Percentiles rank a stretch among this genome's conserved stretches.
Evolutionary conservation across 2,797 vertebrate genomes (phyloP).

Genomic region (Argya squamiceps): DNA sequence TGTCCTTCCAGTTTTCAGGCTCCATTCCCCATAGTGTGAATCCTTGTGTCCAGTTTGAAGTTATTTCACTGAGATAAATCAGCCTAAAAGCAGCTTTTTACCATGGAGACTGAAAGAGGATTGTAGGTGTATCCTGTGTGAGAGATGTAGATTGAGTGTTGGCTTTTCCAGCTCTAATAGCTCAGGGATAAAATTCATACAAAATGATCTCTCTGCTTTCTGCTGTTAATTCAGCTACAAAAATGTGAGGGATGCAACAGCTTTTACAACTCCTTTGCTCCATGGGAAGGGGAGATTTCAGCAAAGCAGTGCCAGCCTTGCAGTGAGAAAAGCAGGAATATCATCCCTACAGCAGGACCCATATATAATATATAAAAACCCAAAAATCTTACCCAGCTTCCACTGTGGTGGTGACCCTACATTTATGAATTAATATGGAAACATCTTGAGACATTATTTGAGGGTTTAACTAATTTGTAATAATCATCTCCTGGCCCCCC

Average conservation of each 20-base stretch:
- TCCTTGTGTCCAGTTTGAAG: not conserved
- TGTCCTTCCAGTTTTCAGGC: not conserved
- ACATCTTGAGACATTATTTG: not conserved
- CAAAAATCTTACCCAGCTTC: not conserved
- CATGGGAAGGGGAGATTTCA: not conserved
- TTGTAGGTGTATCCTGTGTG: not conserved
- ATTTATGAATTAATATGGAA: not conserved
- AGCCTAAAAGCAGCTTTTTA: not conserved
- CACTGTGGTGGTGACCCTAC: not conserved
- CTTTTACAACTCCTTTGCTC: not conserved
- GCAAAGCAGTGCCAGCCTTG: not conserved
- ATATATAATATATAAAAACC: not conserved
- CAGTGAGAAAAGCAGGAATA: not conserved
- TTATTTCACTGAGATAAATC: not conserved
- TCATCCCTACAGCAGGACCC: not conserved
- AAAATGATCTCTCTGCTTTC: not conserved
- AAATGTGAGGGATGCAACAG: not conserved
- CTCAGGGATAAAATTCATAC: not conserved
- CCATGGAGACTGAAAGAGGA: not conserved
- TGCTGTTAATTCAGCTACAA: not conserved
- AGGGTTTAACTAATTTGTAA: not conserved
- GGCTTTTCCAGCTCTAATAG: not conserved
- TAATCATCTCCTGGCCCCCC: not conserved
- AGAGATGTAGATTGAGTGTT: not conserved
- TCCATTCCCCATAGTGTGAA: fast-evolving